A percentile compares a stretch with the other conserved stretches of the same genome.
These are phyloP conservation scores for Carassius auratus DNA, from an alignment of 2,113 vertebrate genomes.

Conservation along the genomic window DNA sequence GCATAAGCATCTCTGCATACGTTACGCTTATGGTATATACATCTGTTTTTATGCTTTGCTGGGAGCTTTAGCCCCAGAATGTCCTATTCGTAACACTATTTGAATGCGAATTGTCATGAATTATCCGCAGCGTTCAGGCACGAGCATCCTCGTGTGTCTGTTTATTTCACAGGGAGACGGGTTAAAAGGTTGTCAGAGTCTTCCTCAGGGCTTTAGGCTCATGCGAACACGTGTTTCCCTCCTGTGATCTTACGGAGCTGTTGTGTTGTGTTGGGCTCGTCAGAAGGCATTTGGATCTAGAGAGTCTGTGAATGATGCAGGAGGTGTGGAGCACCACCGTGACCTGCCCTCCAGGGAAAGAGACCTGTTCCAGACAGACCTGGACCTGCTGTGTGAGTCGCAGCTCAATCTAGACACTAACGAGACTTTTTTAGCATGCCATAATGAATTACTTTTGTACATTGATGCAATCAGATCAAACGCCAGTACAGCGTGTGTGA, in stretches of 20 bases:
- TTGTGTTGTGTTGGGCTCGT: constrained; percentile 84
- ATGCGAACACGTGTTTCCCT: constrained; percentile 94
- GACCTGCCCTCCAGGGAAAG: not conserved
- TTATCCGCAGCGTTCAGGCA: constrained; percentile 65
- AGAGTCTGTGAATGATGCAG: constrained; percentile 86
- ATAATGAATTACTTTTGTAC: not conserved
- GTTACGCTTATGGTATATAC: not conserved
- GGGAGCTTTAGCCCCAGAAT: not conserved
- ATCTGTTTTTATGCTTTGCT: constrained; percentile 2
- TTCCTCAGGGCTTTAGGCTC: constrained; percentile 84
- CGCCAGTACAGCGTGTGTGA: not conserved
- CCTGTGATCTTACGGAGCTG: constrained; percentile 88
- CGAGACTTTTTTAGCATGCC: not conserved
- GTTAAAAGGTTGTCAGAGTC: constrained; percentile 90
- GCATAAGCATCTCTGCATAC: constrained; percentile 20
- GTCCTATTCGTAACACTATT: constrained; percentile 67
- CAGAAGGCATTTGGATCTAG: constrained; percentile 87
- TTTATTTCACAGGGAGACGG: constrained; percentile 77
- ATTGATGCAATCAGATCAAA: not conserved
- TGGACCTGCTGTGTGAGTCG: not conserved
- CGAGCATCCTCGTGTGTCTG: constrained; percentile 42
- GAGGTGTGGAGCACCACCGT: constrained; percentile 60
- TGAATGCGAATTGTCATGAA: constrained; percentile 73
- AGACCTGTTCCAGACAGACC: constrained; percentile 2
- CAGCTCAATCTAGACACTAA: not conserved